A percentile compares a stretch with the other conserved stretches of the same genome.
phyloP scores from a whole-genome alignment of 2,888 invertebrate species.

The Dynastes tityus region DNA sequence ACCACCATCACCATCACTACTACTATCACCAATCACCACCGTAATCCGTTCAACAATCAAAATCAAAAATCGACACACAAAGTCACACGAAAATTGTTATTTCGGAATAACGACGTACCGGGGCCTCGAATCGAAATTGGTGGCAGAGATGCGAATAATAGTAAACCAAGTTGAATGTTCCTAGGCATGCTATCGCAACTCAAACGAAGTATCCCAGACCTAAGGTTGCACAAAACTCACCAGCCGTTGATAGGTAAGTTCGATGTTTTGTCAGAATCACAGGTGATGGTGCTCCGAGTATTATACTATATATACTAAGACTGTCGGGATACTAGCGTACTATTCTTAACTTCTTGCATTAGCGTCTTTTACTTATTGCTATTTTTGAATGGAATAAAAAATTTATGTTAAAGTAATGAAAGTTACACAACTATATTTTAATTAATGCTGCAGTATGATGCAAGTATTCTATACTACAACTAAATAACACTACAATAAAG shows the following conservation, averaged over 20 bases:
- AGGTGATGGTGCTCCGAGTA: slow-evolving; percentile 32
- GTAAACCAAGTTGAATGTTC: slow-evolving; percentile 69
- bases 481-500: too few relatives aligned
- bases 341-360: not conserved
- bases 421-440: too few relatives aligned
- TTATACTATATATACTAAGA: slow-evolving; percentile 1
- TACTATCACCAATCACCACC: slow-evolving; percentile 4
- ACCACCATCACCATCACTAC: slow-evolving; percentile 16
- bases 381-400: too few relatives aligned
- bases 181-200: slow-evolving; percentile 91
- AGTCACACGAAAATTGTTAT: slow-evolving; percentile 21
- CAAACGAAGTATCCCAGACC: slow-evolving; percentile 91
- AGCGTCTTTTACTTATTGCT: too few relatives aligned
- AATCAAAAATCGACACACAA: slow-evolving; percentile 13
- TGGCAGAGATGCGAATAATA: slow-evolving; percentile 58
- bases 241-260: slow-evolving; percentile 83
- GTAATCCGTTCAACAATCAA: slow-evolving; percentile 10
- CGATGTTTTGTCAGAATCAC: slow-evolving; percentile 54
- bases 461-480: too few relatives aligned
- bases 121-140: slow-evolving; percentile 34
- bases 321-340: not conserved
- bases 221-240: slow-evolving; percentile 84
- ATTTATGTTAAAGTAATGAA: too few relatives aligned
- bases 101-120: slow-evolving; percentile 25
- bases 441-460: too few relatives aligned